A percentile compares a stretch with the other conserved stretches of the same genome.
Evolutionary conservation across 2,797 vertebrate genomes (phyloP).

Genomic region (Coregonus ussuriensis): DNA sequence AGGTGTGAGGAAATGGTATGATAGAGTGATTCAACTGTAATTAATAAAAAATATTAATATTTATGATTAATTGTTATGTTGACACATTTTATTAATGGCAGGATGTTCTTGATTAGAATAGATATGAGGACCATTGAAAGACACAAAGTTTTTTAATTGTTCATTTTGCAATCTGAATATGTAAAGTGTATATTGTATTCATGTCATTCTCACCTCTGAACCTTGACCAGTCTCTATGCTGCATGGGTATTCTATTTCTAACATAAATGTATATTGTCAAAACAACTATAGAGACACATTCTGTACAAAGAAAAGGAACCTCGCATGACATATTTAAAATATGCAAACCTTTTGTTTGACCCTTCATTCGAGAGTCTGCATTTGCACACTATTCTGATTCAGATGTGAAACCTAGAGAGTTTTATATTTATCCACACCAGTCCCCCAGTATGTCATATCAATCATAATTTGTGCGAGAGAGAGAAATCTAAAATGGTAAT

Average conservation of each 20-base stretch:
- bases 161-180: too few relatives aligned
- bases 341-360: slow-evolving; percentile 11
- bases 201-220: background rate
- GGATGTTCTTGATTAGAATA: background rate
- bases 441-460: slow-evolving; percentile 42
- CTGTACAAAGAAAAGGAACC: background rate
- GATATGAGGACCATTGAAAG: too few relatives aligned
- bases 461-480: slow-evolving; percentile 55
- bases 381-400: slow-evolving; percentile 6
- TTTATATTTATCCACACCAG: slow-evolving; percentile 43
- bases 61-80: background rate
- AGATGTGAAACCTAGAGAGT: background rate
- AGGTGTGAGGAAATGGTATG: background rate
- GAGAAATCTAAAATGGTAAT: slow-evolving; percentile 61
- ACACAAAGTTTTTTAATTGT: too few relatives aligned
- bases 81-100: background rate
- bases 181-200: too few relatives aligned
- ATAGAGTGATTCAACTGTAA: background rate
- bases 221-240: background rate
- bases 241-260: background rate
- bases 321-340: background rate
- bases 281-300: background rate
- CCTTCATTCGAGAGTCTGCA: slow-evolving; percentile 10
- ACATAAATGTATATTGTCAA: too few relatives aligned
- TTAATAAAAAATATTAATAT: background rate